Percentiles rank a stretch among this genome's conserved stretches.
These are phyloP conservation scores for Corvus cornix DNA, from an alignment of 2,113 vertebrate genomes.

Conservation along the genomic window DNA sequence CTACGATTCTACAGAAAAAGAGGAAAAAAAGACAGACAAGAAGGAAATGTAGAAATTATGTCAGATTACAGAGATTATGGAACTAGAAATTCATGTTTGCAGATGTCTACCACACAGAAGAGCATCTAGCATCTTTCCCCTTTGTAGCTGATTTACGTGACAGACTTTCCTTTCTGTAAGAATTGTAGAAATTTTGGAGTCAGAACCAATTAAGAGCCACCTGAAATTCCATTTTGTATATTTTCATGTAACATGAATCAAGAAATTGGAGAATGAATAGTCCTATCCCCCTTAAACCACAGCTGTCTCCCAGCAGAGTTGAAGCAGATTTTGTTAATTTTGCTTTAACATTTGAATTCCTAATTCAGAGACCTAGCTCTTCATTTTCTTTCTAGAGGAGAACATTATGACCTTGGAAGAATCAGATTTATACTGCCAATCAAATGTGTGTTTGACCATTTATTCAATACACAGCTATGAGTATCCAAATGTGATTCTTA, in stretches of 20 bases:
- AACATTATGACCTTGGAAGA: neutral
- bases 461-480: neutral
- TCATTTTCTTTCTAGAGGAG: neutral
- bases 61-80: neutral
- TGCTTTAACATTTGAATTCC: neutral
- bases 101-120: neutral
- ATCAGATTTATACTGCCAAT: neutral
- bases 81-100: neutral
- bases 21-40: neutral
- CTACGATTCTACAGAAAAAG: neutral
- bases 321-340: neutral
- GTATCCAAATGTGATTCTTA: neutral
- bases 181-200: neutral
- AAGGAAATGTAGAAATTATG: neutral
- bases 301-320: neutral
- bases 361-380: neutral
- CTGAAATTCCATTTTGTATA: neutral
- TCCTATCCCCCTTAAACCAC: neutral
- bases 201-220: neutral
- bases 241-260: neutral
- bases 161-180: neutral
- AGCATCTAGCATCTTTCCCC: neutral
- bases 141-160: neutral
- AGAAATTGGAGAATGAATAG: neutral
- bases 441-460: neutral